phyloP scores from a whole-genome alignment of 2,888 invertebrate species.

The Nomada flava region DNA sequence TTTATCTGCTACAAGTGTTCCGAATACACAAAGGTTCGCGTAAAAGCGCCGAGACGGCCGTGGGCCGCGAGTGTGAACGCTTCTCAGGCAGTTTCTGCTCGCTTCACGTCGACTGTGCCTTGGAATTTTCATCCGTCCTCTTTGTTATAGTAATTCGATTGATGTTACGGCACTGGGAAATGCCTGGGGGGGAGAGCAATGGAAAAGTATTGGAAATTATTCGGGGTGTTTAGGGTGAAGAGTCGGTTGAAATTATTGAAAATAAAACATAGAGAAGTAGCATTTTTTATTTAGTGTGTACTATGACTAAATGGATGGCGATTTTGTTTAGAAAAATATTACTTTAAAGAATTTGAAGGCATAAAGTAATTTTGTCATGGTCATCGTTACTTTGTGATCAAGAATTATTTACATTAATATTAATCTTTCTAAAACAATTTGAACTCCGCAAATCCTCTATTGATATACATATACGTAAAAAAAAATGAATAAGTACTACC shows the following conservation, averaged over 20 bases:
- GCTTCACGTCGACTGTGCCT: conserved; percentile 14
- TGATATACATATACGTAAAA: no score
- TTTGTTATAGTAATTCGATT: conserved; percentile 8
- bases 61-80: conserved; percentile 33
- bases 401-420: no score
- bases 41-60: conserved; percentile 40
- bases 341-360: not conserved
- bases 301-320: no score
- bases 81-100: conserved; percentile 11
- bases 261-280: no score
- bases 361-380: no score
- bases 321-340: not conserved
- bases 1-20: conserved; percentile 66
- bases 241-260: no score
- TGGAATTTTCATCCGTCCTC: conserved; percentile 4
- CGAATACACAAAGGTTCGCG: conserved; percentile 50
- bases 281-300: no score
- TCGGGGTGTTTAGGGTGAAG: no score
- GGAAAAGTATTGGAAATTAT: not conserved
- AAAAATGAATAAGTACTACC: no score
- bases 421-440: no score
- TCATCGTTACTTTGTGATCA: no score
- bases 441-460: no score
- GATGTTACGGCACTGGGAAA: not conserved
- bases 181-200: not conserved